Base-by-base conservation (phyloP, 2,888 invertebrate species). In the Parochlus steinenii region DNA sequence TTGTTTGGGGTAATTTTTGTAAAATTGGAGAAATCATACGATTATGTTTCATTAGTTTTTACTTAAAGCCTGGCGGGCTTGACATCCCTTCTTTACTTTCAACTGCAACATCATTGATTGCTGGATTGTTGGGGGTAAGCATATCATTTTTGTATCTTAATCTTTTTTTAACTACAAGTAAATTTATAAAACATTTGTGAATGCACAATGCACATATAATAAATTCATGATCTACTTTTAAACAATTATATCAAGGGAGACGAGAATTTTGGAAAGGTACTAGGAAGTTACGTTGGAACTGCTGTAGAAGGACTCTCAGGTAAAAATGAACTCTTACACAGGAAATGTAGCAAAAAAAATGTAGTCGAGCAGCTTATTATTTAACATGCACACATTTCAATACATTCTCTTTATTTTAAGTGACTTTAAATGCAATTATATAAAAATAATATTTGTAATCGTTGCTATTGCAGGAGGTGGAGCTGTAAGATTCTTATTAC, bases 251-350 rank as follows among this genome's bases (percentile, higher is more conserved):
- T 31, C 18, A 50, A 52, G n/a, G 56, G 56, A 11, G 48, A 58
- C 37, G 50, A 50, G 40, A 58, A 59, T 40, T 60, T 59, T 38
- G 59, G 59, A 16, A 49, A 49, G 3, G 57, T 58, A 2, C 41
- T 59, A 30, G 60, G 55, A 4, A 45, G 47, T 22, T 59, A 56
- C 41, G 49, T 58, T 37, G 56, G 55, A 29, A 50, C 50, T 0
- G 54, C 55, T 2, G 46, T 59, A 12, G 59, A 59, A 42, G 59
- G 58, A 0, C 45, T 58, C 2, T 56, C 58, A 1, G n/a, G n/a
- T 14, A 16, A 16, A 18, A 16, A 16, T 14, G 18, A 31, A n/a
- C 31, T 5, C 7, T 22, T 8, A 22, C 7, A 22, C 23, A 22
- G 7, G 23, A 22, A 7, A 8, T 22, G 10, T n/a, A n/a, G n/a